Evolutionary conservation across 2,888 invertebrate genomes (phyloP), one percentile per base, ranked within the genome.

Genomic region (Eremobia ochroleuca): DNA sequence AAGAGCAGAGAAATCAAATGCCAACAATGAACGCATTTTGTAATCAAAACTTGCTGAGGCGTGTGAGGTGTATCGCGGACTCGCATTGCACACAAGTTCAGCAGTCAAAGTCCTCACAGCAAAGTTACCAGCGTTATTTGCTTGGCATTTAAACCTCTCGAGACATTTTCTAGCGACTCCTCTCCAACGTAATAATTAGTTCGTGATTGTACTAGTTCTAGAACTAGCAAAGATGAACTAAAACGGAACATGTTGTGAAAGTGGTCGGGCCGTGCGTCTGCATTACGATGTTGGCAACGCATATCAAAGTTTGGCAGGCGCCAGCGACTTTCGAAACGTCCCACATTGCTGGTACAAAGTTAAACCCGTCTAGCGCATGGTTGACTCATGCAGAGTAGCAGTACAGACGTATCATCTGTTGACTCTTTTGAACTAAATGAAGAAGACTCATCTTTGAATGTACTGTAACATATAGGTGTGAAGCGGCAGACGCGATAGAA

Each of bases 241-340:
- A 88, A 88, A 90, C 79, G 76, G 81, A 85, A 82, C 87, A 85
- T 89, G 86, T 93, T 92, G 93, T 93, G 93, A 93, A 93, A 93
- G 93, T 91, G 87, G 85, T 87, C 87, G 88, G 88, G 87, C 87
- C 86, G 88, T 87, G 87, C 85, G 88, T 89, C 88, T 87, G 85
- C 85, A 83, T 85, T 88, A 83, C 85, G 90, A 89, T 88, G 92
- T 94, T 94, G 94, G 92, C 95, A 94, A 90, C 88, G 89, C 90
- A 87, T 90, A 91, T 92, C 92, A 92, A 93, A 94, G 92, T 94
- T 95, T 94, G 95, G 95, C 95, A 94, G 94, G 91, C 93, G 93
- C 92, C 90, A 79, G 89, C 88, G 90, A 91, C 93, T 94, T 94
- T 94, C 94, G 94, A 94, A 94, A 94, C 92, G 91, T 76, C 89